Base-by-base conservation (phyloP, 1,140 invertebrate genomes). In the Oryctes rhinoceros region DNA sequence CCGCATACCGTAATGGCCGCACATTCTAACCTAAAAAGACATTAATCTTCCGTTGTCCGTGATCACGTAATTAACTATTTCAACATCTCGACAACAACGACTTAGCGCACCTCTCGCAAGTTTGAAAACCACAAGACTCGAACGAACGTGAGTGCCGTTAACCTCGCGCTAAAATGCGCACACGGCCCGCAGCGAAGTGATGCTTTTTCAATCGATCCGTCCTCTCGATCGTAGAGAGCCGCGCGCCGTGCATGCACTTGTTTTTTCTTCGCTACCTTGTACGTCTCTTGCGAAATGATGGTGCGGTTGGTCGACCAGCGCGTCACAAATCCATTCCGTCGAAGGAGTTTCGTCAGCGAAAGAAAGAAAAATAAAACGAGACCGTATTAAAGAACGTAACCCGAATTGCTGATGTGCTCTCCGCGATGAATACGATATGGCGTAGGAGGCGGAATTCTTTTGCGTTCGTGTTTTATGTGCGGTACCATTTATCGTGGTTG, bases 121-220 rank as follows among this genome's bases (percentile, higher is more conserved):
- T 53, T 53, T 0, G n/a, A 18, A 53, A 53, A 53, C 49, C 49
- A 53, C 49, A 53, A 53, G 49, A 53, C 49, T 44, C 39, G 39
- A 44, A 44, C 39, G 39, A 44, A 44, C 39, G 49, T 53, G 49
- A 13, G 49, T 53, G 49, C 49, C 49, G 49, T 53, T 53, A 53
- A 53, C 49, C 49, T 53, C 49, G 49, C 49, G 49, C 49, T 53
- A 53, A 53, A 53, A 53, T 53, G 49, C 49, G 49, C 49, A 53
- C 49, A 53, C 49, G 13, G 49, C 49, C 49, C 49, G 49, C 49
- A 53, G 49, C 49, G 9, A 1, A 53, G n/a, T 53, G 49, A 53
- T 53, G 49, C 49, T 18, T 53, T 53, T 53, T 53, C 49, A 53
- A 53, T 53, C 49, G 49, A 53, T 53, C 49, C 39, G 39, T 44